Percentiles rank a stretch among this genome's conserved stretches.
Evolutionary conservation across 2,113 vertebrate genomes (phyloP).

Genomic region (Zosterops pallidus): DNA sequence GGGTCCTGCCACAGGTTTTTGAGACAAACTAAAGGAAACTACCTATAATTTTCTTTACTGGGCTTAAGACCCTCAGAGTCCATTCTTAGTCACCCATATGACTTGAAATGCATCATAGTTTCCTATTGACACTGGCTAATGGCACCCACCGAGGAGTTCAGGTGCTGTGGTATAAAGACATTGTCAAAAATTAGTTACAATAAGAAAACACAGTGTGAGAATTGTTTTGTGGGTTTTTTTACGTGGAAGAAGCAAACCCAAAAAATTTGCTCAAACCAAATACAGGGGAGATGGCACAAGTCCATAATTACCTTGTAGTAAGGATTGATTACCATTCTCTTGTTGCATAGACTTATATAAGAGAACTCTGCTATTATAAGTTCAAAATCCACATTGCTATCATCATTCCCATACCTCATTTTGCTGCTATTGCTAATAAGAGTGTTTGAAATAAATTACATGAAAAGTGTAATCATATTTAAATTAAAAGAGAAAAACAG

Average conservation of each 20-base stretch:
- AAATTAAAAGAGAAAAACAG: background rate
- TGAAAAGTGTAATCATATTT: background rate
- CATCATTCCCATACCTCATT: background rate
- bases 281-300: background rate
- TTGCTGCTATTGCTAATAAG: background rate
- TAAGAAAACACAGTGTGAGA: background rate
- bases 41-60: background rate
- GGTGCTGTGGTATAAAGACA: background rate
- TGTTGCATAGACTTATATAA: background rate
- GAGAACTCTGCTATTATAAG: background rate
- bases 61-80: background rate
- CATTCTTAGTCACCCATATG: background rate
- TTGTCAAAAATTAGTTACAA: background rate
- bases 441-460: background rate
- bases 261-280: background rate
- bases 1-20: background rate
- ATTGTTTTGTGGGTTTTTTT: background rate
- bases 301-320: background rate
- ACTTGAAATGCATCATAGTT: background rate
- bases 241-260: background rate
- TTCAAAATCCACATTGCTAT: background rate
- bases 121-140: background rate
- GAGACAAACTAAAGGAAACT: background rate
- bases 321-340: background rate
- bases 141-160: background rate